Base-by-base conservation (phyloP, 2,797 vertebrate genomes). In the Argentina silus region DNA sequence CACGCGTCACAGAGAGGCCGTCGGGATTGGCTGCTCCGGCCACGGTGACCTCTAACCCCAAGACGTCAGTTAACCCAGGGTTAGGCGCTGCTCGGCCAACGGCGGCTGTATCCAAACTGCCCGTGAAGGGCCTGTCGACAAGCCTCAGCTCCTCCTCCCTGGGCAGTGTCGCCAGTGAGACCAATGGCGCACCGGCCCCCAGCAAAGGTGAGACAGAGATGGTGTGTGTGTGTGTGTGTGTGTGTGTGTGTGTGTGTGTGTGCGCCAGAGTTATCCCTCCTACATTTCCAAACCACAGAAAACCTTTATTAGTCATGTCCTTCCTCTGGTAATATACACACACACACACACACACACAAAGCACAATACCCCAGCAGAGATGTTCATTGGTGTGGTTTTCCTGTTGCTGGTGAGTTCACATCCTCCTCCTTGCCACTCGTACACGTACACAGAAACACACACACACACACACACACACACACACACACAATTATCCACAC, bases 61-160 rank as follows among this genome's bases (percentile, higher is more conserved):
- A 83, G 78, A 44, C 77, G 1, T 3, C 78, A 80, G 83, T 84
- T 81, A 76, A 81, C 88, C 84, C 48, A 80, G 80, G 71, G 53
- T 15, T 3, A 0, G 73, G 74, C 27, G 75, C 47, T 0, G 23
- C 61, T 0, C 77, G 72, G 6, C 78, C 78, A 53, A 59, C 82
- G 5, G 73, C 0, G 0, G 6, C 86, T 3, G 80, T 81, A 60
- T 94, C 93, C 44, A 95, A 93, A 88, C 92, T 95, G 80, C 95
- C 96, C 61, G 81, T 94, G 11, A 96, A 92, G 73, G 87, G 89
- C 48, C 78, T 91, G 73, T 72, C 91, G 72, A 89, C 89, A 81
- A 93, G 88, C 74, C 84, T 88, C 60, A 95, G 92, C 66, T 73
- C 91, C 59, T 95, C 93, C 0, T 93, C 93, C 0, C 65, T 92